Conservation (phyloP, 2,888 invertebrate species). For the Phragmatobia fuliginosa region DNA sequence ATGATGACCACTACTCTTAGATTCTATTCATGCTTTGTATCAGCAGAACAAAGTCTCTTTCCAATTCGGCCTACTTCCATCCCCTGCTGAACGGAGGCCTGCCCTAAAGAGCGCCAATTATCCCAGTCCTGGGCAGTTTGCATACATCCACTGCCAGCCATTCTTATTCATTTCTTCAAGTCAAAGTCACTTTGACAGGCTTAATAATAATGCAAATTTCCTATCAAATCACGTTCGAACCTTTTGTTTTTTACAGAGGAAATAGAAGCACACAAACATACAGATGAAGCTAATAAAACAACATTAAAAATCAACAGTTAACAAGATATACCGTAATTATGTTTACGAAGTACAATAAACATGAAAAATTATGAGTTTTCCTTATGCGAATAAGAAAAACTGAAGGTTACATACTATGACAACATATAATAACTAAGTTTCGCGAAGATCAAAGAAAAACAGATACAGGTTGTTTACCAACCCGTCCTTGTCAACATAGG, state of each 20-base stretch:
- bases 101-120: no score
- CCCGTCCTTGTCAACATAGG: slow-evolving; percentile 14
- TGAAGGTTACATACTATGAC: slow-evolving; percentile 6
- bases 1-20: no score
- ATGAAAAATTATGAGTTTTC: background rate
- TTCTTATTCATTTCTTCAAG: no score
- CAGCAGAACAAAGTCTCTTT: no score
- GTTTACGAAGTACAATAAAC: background rate
- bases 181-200: no score
- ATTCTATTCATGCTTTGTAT: no score
- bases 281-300: background rate
- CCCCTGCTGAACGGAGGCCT: no score
- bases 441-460: slow-evolving; percentile 3
- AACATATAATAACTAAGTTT: slow-evolving; percentile 3
- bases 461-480: slow-evolving; percentile 9
- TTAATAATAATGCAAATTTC: background rate
- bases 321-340: background rate
- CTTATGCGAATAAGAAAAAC: background rate
- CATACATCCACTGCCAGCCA: no score
- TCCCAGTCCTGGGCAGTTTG: no score
- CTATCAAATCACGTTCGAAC: background rate
- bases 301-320: background rate
- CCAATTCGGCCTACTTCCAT: no score
- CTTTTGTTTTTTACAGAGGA: background rate
- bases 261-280: background rate